Conservation (phyloP, 2,113 vertebrate genomes). For the Psittacara wagleri region DNA sequence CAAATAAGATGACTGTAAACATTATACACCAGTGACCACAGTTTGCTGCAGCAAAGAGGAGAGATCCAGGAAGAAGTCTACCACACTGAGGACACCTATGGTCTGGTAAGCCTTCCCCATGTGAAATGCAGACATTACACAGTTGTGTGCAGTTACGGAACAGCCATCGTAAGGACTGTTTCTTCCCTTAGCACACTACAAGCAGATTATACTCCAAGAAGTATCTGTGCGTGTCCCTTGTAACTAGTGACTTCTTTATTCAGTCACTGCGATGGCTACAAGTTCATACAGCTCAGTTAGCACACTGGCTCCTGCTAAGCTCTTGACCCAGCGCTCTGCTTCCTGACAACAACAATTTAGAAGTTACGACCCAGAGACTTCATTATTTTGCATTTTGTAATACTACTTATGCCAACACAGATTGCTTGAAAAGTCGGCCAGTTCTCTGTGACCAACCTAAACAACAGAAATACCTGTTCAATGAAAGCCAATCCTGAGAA, state of each 20-base stretch:
- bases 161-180: rapidly evolving
- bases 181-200: not conserved
- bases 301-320: not conserved
- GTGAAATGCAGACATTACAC: rapidly evolving
- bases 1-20: not conserved
- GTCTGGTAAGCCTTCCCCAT: not conserved
- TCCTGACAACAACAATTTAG: not conserved
- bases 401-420: not conserved
- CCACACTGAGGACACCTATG: not conserved
- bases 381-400: not conserved
- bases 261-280: not conserved
- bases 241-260: not conserved
- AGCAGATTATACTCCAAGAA: not conserved
- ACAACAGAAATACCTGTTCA: not conserved
- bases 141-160: rapidly evolving
- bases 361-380: not conserved
- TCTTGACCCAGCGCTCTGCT: not conserved
- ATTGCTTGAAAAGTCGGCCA: not conserved
- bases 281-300: not conserved
- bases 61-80: not conserved
- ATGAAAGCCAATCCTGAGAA: not conserved
- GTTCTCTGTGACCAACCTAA: not conserved
- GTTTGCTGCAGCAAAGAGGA: not conserved
- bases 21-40: not conserved
- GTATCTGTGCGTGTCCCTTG: rapidly evolving